phyloP scores from a whole-genome alignment of 2,888 invertebrate species.

The Heliconius charithonia region DNA sequence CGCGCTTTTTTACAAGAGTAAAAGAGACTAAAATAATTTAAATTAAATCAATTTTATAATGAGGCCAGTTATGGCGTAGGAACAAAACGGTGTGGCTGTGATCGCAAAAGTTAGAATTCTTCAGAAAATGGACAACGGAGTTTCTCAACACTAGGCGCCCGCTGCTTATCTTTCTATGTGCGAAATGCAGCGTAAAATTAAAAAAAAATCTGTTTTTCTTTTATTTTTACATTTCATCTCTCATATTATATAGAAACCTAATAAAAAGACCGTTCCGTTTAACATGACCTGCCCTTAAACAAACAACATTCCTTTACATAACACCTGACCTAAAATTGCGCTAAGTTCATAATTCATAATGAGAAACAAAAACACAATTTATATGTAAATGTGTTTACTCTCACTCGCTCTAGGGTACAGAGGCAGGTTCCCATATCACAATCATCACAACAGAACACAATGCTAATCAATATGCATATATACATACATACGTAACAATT shows the following conservation, averaged over 20 bases:
- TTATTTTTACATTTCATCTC: too few species aligned
- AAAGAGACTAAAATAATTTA: background rate
- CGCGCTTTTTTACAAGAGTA: background rate
- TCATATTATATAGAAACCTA: too few species aligned
- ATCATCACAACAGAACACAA: slow-evolving; percentile 24
- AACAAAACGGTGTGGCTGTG: too few species aligned
- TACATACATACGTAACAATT: slow-evolving; percentile 21
- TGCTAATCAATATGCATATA: slow-evolving; percentile 30
- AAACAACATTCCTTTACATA: background rate
- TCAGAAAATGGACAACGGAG: too few species aligned
- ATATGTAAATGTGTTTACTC: slow-evolving; percentile 29
- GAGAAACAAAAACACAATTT: slow-evolving; percentile 16
- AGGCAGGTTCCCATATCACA: slow-evolving; percentile 31
- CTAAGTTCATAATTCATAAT: slow-evolving; percentile 3
- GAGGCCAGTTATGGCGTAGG: too few species aligned
- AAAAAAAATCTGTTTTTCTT: too few species aligned
- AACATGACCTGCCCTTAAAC: background rate
- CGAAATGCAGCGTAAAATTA: too few species aligned
- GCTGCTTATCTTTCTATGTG: too few species aligned
- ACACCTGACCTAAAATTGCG: slow-evolving; percentile 19
- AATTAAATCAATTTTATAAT: background rate
- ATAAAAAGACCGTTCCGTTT: too few species aligned
- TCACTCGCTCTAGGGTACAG: slow-evolving; percentile 19
- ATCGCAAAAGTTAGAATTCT: too few species aligned
- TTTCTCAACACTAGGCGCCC: too few species aligned